Base-by-base conservation (phyloP, 2,888 invertebrate species). In the Cephus runcator region DNA sequence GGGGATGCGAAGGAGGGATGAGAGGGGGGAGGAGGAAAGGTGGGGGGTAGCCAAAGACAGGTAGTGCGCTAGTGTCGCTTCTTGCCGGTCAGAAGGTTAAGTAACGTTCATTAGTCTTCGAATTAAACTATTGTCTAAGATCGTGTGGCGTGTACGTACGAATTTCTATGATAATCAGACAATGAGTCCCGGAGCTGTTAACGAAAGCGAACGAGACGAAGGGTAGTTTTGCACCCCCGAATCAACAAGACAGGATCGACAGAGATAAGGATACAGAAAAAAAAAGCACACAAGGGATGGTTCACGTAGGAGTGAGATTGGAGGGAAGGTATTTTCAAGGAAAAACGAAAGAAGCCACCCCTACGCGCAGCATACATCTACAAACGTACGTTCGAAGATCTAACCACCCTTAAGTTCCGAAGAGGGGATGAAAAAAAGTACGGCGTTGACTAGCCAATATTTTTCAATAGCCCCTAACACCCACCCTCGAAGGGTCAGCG, bases 401-500 rank as follows among this genome's bases (percentile, higher is more conserved):
- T 56, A 56, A 56, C 40, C 40, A 23, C 40, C 40, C 40, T 23
- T 56, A 56, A 23, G 23, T 23, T 23, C 6, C 23, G 1, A 9
- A 23, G 40, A 15, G 40, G 23, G 15, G 40, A 23, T 56, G 35
- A 12, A 35, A 56, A 6, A 40, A 34, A 34, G n/a, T 34, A 34
- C 30, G 74, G 74, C 4, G 33, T 73, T 11, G 74, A 73, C 33
- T 56, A 56, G 74, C 74, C 74, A 73, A 34, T 73, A 73, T 73
- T 73, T 73, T 73, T 34, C 34, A n/a, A 73, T 30, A 73, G 74
- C 1, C 79, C 81, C 80, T 85, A 76, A 81, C 84, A 84, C 79
- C 85, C 87, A 85, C 88, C 88, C 86, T 85, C 86, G 77, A 88
- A 86, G 85, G 88, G 90, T 89, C 88, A 89, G 88, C 85, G 88